Evolutionary conservation across 2,113 vertebrate genomes (phyloP), one percentile per base, ranked within the genome.

Genomic region (Hiodon alosoides): DNA sequence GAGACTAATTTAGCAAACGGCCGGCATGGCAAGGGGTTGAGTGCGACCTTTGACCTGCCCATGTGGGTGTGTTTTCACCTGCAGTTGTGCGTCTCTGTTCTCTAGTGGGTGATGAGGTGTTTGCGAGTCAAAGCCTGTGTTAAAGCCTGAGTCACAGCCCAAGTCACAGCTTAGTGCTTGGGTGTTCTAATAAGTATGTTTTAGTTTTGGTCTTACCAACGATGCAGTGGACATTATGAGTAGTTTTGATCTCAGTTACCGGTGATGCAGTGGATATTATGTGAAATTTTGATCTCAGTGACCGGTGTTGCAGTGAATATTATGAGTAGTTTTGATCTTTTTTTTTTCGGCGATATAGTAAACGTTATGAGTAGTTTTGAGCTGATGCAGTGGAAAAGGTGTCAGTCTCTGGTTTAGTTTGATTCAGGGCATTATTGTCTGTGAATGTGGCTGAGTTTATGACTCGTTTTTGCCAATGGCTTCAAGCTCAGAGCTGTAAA

Each of bases 401-500:
- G 47, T 16, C 58, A 64, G 51, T 16, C 16, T 65, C 46, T 65
- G 10, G 53, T 64, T 64, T 57, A 48, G 60, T 54, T 65, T 57
- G 60, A 76, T 71, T 48, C 50, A 55, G 68, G 48, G 67, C 50
- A 13, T 48, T 31, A 50, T 62, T 58, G 14, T 65, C 17, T n/a
- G 8, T 57, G 71, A 81, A 77, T 76, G 81, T 82, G 75, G 76
- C 81, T 78, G 67, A 79, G 62, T 55, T 59, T 51, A 50, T 66
- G 52, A 52, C 71, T 65, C 0, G 31, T 31, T 31, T 31, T 31
- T 31, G 71, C 61, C 81, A 84, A 79, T 76, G 57, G 78, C 82
- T 79, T 78, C 82, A 81, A 82, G 58, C 10, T 79, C 85, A 80
- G 78, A 83, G 80, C 83, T 85, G 85, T 84, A 89, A 90, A 85